These are phyloP conservation scores for Brachystomella parvula DNA, from an alignment of 1,140 invertebrate species.

Conservation along the genomic window DNA sequence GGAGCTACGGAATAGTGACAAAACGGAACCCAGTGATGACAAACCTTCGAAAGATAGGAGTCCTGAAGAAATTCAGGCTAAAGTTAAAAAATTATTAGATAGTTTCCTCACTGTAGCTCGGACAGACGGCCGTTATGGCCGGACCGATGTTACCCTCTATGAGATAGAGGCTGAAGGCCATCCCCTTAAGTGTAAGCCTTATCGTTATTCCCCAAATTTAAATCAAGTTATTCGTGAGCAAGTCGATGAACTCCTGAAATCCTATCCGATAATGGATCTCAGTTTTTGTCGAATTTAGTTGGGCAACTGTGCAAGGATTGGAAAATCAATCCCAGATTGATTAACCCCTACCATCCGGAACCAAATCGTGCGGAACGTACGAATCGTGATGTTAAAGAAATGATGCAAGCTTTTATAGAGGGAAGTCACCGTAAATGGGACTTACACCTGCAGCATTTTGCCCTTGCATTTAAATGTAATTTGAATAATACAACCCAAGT, in stretches of 20 bases:
- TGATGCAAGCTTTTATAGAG: conserved; percentile 41
- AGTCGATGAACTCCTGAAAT: conserved; percentile 23
- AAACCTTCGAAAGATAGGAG: background rate
- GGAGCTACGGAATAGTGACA: background rate
- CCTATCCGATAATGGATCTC: conserved; percentile 12
- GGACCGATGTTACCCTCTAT: conserved; percentile 11
- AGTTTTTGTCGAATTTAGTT: conserved; percentile 16
- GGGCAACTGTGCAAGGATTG: conserved; percentile 17
- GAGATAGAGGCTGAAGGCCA: conserved; percentile 12
- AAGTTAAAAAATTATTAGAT: conserved; percentile 15
- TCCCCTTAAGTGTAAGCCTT: background rate
- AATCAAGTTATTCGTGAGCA: conserved; percentile 10
- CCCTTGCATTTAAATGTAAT: conserved; percentile 45
- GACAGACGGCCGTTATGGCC: conserved; percentile 1
- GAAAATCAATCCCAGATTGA: conserved; percentile 29
- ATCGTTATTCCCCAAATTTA: conserved; percentile 5
- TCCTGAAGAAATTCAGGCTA: background rate
- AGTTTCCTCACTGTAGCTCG: conserved; percentile 7
- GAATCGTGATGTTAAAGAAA: conserved; percentile 44
- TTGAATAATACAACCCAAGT: conserved; percentile 40
- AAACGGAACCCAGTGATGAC: background rate
- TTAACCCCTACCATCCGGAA: conserved; percentile 42
- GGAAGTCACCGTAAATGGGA: conserved; percentile 42
- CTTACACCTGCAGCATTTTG: conserved; percentile 41
- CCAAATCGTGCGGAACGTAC: conserved; percentile 43